Evolutionary conservation across 2,113 vertebrate genomes (phyloP).

Genomic region (Bungarus multicinctus): DNA sequence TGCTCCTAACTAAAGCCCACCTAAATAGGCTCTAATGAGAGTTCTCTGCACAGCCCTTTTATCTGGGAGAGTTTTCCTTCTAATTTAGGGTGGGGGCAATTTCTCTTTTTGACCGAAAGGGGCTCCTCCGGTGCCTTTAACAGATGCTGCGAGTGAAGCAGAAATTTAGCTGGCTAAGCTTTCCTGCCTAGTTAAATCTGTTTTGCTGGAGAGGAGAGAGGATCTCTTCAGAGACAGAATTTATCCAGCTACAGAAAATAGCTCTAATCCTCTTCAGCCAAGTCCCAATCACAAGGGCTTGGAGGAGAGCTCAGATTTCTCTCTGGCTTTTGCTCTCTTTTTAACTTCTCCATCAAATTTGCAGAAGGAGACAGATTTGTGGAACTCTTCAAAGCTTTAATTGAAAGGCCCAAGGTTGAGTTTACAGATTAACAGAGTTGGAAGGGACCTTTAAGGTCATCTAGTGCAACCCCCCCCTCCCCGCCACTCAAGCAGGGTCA

Average conservation of each 20-base stretch:
- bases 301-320: not conserved
- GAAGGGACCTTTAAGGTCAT: no score
- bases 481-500: not conserved
- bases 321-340: no score
- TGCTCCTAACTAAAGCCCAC: not conserved
- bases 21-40: not conserved
- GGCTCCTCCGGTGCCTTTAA: not conserved
- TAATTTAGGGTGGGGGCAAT: not conserved
- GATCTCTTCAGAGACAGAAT: not conserved
- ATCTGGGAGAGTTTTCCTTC: not conserved
- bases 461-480: no score
- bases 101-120: no score
- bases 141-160: not conserved
- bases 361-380: not conserved
- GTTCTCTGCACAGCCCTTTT: no score
- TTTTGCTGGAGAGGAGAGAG: not conserved
- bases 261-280: not conserved
- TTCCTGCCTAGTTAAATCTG: not conserved
- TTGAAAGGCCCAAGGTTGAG: not conserved
- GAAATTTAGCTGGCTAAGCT: not conserved
- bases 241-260: not conserved
- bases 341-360: not conserved
- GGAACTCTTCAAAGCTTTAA: not conserved
- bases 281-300: not conserved
- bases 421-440: not conserved